phyloP scores from a whole-genome alignment of 2,888 invertebrate species.

The Prosopocoilus inquinatus region DNA sequence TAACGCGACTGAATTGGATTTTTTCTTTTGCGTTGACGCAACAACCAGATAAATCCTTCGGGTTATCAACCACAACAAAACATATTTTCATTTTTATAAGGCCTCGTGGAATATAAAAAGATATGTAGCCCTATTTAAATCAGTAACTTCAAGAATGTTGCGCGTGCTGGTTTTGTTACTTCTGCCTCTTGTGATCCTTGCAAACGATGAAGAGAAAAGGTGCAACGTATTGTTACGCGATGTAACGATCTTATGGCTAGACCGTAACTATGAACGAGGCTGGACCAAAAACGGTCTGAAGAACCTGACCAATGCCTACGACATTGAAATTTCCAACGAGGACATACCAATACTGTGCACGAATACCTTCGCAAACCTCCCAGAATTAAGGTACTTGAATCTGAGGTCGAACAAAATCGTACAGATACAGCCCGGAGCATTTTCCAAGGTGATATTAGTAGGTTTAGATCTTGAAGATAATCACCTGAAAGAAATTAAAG shows the following conservation, averaged over 20 bases:
- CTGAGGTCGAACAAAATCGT: constrained; percentile 31
- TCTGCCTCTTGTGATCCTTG: neutral
- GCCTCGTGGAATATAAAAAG: neutral
- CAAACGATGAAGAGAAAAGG: neutral
- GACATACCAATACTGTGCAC: constrained; percentile 7
- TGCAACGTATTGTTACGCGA: constrained; percentile 5
- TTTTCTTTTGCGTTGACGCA: too few species aligned
- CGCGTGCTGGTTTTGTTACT: neutral
- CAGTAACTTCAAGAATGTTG: neutral
- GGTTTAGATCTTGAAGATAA: constrained; percentile 33
- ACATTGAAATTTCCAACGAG: constrained; percentile 2
- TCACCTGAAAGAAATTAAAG: constrained; percentile 28
- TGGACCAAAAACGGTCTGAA: constrained; percentile 4
- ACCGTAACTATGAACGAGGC: neutral
- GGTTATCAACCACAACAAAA: neutral
- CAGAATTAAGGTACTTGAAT: constrained; percentile 25
- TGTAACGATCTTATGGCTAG: neutral
- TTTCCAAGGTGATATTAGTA: constrained; percentile 32
- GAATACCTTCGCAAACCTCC: constrained; percentile 5
- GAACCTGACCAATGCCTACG: neutral
- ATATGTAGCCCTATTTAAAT: neutral
- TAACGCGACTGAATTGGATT: neutral
- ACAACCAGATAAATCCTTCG: neutral
- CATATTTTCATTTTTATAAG: neutral
- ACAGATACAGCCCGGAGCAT: constrained; percentile 35